Base-by-base conservation (phyloP, 2,888 invertebrate species). In the Morpho deidamia region DNA sequence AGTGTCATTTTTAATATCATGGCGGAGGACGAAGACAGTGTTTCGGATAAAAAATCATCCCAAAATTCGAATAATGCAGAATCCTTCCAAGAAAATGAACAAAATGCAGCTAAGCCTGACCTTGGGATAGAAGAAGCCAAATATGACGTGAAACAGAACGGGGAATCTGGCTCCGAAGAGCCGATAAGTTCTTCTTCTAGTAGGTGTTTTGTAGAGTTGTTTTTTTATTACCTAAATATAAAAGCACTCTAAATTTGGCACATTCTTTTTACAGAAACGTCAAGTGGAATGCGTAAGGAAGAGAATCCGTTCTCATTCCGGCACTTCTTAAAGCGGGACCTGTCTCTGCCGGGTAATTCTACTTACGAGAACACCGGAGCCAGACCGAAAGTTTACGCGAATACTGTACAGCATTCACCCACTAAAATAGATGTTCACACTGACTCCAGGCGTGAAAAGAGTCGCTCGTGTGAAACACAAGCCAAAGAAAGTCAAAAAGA, bases 261-360 rank as follows among this genome's bases (percentile, higher is more conserved):
- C 61, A 60, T 74, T 77, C 76, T 74, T 71, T 66, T 85, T 82
- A 56, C 82, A 83, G 79, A 82, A 73, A 83, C 83, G 52, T 77
- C 84, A 56, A 90, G 90, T 14, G 78, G 79, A 35, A 78, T 87
- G 56, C 87, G 91, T 49, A 90, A 91, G 65, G 95, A 95, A 71
- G 95, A 95, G 65, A 95, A 95, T 80, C 93, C 95, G 3, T 95
- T 96, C 80, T 96, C 96, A 52, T 95, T 96, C 69, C 95, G 96
- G 74, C 96, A 96, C 76, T 96, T 96, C 76, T 80, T 96, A 65
- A 94, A 93, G 72, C 92, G 93, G 66, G 93, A 94, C 67, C 72
- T 88, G 43, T 90, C 88, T 61, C 69, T 90, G 64, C 90, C 90
- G 57, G 88, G 89, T 62, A 85, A 89, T 59, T 88, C 88, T 33